A percentile compares a stretch with the other conserved stretches of the same genome.
These are phyloP conservation scores for Caenorhabditis elegans DNA, from an alignment of 1,140 invertebrate genomes.

Conservation along the genomic window WBcel235 BX284605.5:15902001-15902500, in stretches of 20 bases:
- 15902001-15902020: background rate
- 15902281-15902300: no score
- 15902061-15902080: background rate
- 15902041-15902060: background rate
- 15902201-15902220: no score
- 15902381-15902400: background rate
- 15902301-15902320: background rate
- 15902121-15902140: background rate
- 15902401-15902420: background rate
- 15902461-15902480: slow-evolving; percentile 28
- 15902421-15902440: background rate
- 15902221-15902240: no score
- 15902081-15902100: background rate
- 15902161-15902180: no score
- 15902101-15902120: background rate
- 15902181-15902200: no score
- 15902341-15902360: background rate
- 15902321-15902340: background rate
- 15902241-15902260: no score
- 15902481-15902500: slow-evolving; percentile 34
- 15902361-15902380: background rate
- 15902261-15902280: no score
- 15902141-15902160: background rate
- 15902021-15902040: background rate
- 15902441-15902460: background rate